phyloP scores from a whole-genome alignment of 2,888 invertebrate genomes.

The Chrysomela aeneicollis region DNA sequence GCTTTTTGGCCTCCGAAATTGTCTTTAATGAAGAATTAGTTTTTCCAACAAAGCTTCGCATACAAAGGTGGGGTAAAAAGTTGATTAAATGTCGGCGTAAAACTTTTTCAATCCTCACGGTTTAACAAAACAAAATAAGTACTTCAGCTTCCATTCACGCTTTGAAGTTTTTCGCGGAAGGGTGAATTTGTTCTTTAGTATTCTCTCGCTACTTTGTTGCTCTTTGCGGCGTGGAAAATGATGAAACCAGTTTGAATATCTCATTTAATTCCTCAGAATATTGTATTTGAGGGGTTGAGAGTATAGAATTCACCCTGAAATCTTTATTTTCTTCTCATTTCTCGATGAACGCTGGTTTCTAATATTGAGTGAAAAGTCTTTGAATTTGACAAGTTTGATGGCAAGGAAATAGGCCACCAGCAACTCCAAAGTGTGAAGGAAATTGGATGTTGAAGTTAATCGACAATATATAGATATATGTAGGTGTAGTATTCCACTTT shows the following conservation, averaged over 20 bases:
- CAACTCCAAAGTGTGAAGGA: too few relatives aligned
- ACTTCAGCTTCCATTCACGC: not conserved
- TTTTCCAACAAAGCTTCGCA: not conserved
- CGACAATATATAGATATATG: too few relatives aligned
- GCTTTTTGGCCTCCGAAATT: too few relatives aligned
- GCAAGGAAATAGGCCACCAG: too few relatives aligned
- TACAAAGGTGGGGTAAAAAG: not conserved
- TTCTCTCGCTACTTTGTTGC: not conserved
- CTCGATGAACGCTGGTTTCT: not conserved
- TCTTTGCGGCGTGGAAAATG: not conserved
- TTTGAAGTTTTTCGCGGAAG: conserved; percentile 2
- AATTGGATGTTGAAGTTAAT: too few relatives aligned
- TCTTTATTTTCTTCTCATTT: not conserved
- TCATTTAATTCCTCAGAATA: not conserved
- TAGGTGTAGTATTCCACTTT: too few relatives aligned
- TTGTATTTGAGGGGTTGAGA: not conserved
- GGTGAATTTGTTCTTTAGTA: not conserved
- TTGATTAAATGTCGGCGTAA: not conserved
- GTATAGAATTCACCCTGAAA: not conserved
- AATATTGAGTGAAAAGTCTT: not conserved
- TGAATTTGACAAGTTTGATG: too few relatives aligned
- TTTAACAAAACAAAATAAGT: not conserved
- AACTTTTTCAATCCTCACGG: not conserved
- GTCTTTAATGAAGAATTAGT: not conserved
- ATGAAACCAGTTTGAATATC: not conserved